Conservation (phyloP, 2,797 vertebrate genomes). For the Salmo trutta region DNA sequence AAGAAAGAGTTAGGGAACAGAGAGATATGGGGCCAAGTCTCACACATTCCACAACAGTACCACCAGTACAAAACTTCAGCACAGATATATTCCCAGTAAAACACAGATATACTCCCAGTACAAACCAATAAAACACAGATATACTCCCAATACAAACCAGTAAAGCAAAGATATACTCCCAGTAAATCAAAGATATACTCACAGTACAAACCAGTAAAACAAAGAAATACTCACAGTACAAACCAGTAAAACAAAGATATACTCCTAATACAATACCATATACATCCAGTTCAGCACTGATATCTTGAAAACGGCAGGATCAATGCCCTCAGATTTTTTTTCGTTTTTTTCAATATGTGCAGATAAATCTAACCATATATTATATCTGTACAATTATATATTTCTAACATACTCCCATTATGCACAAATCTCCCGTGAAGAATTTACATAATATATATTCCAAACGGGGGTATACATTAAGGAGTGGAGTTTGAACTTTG, state of each 20-base stretch:
- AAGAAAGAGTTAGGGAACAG: slow-evolving; percentile 72
- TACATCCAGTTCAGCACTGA: not conserved
- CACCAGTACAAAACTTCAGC: slow-evolving; percentile 54
- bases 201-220: no score
- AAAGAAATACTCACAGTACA: not conserved
- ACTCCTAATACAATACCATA: not conserved
- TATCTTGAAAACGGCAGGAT: not conserved
- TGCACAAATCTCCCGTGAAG: not conserved
- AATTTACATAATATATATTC: not conserved
- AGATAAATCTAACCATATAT: not conserved
- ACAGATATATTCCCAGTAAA: not conserved
- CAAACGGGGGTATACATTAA: not conserved
- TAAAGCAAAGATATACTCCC: not conserved
- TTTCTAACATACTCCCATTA: not conserved
- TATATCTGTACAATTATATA: not conserved
- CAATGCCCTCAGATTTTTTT: not conserved
- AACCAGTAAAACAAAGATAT: not conserved
- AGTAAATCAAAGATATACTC: no score
- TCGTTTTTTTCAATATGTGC: not conserved
- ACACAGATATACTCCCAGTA: slow-evolving; percentile 4
- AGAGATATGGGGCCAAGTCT: slow-evolving; percentile 73
- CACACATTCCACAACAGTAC: slow-evolving; percentile 72
- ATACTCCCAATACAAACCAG: not conserved
- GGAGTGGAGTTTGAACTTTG: not conserved
- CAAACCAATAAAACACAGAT: not conserved